Conservation (phyloP, 2,888 invertebrate species). For the Falcaria lacertinaria region DNA sequence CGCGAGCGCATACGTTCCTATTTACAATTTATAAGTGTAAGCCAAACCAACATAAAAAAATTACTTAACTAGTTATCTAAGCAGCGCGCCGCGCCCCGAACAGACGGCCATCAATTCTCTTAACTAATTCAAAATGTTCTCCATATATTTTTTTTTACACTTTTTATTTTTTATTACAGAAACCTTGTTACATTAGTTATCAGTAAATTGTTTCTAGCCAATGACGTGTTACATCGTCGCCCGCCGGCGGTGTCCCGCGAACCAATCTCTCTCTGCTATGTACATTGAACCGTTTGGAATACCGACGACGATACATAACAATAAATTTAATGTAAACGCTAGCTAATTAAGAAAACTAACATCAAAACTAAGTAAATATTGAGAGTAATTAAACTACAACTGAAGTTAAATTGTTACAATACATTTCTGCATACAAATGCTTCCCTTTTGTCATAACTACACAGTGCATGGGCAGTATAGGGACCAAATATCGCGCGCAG, state of each 20-base stretch:
- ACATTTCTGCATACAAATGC: neutral
- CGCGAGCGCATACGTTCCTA: constrained; percentile 28
- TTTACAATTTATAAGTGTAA: constrained; percentile 50
- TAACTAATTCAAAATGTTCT: constrained; percentile 43
- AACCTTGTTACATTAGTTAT: constrained; percentile 59
- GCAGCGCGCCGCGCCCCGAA: constrained; percentile 26
- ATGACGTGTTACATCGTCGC: constrained; percentile 27
- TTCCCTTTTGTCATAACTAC: neutral
- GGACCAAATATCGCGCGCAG: neutral
- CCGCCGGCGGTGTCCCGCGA: constrained; percentile 21
- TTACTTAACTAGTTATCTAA: constrained; percentile 28
- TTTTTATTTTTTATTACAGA: constrained; percentile 52
- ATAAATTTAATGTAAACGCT: constrained; percentile 47
- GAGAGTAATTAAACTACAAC: constrained; percentile 29
- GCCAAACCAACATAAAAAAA: constrained; percentile 34
- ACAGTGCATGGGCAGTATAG: neutral
- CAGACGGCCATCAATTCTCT: constrained; percentile 38
- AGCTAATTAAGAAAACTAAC: constrained; percentile 61
- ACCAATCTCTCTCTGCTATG: constrained; percentile 21
- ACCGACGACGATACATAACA: constrained; percentile 31
- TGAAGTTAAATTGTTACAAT: constrained; percentile 11
- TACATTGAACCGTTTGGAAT: constrained; percentile 27
- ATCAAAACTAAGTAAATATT: constrained; percentile 59
- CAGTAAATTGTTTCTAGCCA: constrained; percentile 50
- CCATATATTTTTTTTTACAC: constrained; percentile 40